phyloP scores from a whole-genome alignment of 2,113 vertebrate genomes.

The Pithys albifrons region DNA sequence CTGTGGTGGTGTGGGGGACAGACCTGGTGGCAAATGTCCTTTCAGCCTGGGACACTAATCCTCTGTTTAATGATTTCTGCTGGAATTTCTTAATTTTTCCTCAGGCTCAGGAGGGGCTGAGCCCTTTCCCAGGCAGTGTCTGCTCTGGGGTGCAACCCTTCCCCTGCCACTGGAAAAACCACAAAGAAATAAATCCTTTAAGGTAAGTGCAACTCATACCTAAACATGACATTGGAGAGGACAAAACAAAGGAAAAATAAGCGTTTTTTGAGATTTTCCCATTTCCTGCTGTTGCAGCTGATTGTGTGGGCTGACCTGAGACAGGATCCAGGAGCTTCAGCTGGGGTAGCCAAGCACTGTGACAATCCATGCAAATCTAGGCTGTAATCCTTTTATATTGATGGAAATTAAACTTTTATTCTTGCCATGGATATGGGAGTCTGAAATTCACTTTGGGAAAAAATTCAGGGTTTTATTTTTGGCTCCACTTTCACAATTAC shows the following conservation, averaged over 20 bases:
- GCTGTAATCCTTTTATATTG: not conserved
- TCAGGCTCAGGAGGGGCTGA: not conserved
- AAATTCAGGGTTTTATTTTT: not conserved
- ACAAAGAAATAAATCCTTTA: not conserved
- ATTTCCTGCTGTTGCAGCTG: not conserved
- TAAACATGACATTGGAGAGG: not conserved
- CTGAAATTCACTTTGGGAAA: not conserved
- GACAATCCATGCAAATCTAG: not conserved
- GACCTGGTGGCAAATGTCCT: not conserved
- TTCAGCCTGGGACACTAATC: accelerated
- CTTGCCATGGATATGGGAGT: not conserved
- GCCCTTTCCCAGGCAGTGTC: not conserved
- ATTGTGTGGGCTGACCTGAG: not conserved
- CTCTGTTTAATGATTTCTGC: not conserved
- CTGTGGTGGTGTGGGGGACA: not conserved
- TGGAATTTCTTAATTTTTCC: not conserved
- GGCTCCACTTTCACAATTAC: not conserved
- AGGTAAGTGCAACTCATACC: not conserved
- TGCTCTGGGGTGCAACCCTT: not conserved
- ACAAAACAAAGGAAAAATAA: not conserved
- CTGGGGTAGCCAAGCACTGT: not conserved
- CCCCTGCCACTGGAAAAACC: not conserved
- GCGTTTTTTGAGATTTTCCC: not conserved
- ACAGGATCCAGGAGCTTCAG: not conserved
- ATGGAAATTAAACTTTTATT: not conserved